phyloP scores from a whole-genome alignment of 2,888 invertebrate genomes.

The Idaea aversata region DNA sequence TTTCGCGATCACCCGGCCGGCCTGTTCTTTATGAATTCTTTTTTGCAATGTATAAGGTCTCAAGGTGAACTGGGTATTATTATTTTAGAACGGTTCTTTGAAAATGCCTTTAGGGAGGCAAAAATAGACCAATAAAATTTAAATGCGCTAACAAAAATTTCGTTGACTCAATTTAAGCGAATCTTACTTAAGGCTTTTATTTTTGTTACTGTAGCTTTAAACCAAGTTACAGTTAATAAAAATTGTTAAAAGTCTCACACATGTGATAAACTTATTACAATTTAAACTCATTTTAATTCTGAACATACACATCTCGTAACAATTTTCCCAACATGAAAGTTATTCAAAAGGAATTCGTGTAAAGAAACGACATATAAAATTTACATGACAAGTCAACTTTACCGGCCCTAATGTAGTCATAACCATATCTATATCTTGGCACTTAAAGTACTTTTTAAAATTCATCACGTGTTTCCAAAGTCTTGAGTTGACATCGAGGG shows the following conservation, averaged over 20 bases:
- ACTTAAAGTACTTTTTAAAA: conserved; percentile 66
- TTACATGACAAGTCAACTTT: conserved; percentile 64
- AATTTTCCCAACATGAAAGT: conserved; percentile 43
- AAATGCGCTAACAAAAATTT: conserved; percentile 35
- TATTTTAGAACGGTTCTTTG: conserved; percentile 37
- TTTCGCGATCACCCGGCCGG: conserved; percentile 58
- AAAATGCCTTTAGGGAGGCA: conserved; percentile 36
- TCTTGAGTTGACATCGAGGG: conserved; percentile 51
- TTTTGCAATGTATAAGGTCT: conserved; percentile 63
- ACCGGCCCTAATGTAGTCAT: conserved; percentile 58
- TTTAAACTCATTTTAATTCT: conserved; percentile 41
- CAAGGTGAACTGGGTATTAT: conserved; percentile 61
- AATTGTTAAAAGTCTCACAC: conserved; percentile 5
- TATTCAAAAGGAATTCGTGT: conserved; percentile 43
- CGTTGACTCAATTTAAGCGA: conserved; percentile 25
- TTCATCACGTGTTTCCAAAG: conserved; percentile 67
- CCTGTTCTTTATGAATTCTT: conserved; percentile 59
- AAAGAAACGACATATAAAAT: conserved; percentile 51
- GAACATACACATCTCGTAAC: conserved; percentile 41
- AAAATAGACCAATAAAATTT: conserved; percentile 39
- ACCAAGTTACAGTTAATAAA: neutral
- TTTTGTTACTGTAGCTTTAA: neutral
- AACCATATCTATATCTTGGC: conserved; percentile 58
- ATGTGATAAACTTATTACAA: conserved; percentile 30
- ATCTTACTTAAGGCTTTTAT: neutral